A percentile compares a stretch with the other conserved stretches of the same genome.
Conservation (phyloP, 1,140 invertebrate species). For the Diploscapter pachys region DNA sequence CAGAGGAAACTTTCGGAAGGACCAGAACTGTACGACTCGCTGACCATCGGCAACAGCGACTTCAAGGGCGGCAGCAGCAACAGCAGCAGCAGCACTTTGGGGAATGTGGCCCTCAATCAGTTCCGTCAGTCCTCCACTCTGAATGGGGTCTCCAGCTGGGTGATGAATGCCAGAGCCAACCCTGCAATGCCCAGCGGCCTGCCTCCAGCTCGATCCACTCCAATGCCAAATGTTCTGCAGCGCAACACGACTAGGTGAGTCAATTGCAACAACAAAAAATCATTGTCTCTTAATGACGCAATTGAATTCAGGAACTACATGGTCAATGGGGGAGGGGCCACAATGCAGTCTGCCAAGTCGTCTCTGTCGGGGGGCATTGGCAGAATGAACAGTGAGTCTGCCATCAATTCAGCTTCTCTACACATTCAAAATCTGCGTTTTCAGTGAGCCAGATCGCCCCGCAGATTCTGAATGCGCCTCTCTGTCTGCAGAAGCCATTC, state of each 20-base stretch:
- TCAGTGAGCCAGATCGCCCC: constrained; percentile 3
- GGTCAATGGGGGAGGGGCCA: no score
- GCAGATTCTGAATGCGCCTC: neutral
- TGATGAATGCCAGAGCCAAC: neutral
- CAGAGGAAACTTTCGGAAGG: neutral
- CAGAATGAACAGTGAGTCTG: constrained; percentile 1
- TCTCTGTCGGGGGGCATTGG: no score
- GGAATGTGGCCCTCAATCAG: neutral
- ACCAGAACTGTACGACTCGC: neutral
- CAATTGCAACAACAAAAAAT: no score
- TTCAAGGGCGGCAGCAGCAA: neutral
- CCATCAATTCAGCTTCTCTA: constrained; percentile 13
- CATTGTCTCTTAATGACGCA: no score
- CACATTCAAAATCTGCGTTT: neutral
- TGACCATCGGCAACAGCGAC: neutral
- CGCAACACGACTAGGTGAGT: no score
- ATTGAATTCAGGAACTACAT: no score
- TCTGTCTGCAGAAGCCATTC: neutral
- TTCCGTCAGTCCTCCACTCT: neutral
- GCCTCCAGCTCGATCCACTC: no score
- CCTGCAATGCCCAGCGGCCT: constrained; percentile 12
- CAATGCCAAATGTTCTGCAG: no score
- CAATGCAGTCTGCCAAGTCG: no score
- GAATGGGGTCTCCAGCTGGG: neutral
- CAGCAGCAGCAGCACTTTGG: neutral